Evolutionary conservation across 2,888 invertebrate genomes (phyloP), one percentile per base, ranked within the genome.

Genomic region (Pammene aurita): DNA sequence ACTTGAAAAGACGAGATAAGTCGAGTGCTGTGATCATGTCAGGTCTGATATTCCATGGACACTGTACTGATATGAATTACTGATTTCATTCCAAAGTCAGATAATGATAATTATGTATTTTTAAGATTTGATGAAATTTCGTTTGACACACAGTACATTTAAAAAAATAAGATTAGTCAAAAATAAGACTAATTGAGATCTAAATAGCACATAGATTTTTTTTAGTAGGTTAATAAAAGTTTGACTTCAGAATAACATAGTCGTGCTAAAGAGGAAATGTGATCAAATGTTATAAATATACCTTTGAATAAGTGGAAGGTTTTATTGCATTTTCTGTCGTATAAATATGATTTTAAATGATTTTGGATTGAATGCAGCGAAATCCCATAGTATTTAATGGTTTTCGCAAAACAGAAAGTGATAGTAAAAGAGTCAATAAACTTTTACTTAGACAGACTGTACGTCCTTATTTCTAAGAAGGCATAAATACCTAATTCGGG

Each of bases 31-130:
- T 52, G 7, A 11, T 26, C 48, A 48, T n/a, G 35, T 71, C 72
- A 75, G 72, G 14, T 72, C 72, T 74, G 73, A 73, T 75, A 60
- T 73, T 72, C 71, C 72, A 60, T 70, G 35, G 35, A 18, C 18
- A 56, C 18, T 26, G 41, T 34, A 55, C 41, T 44, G 62, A 35
- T 14, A 0, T 46, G 14, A 16, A 6, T 9, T 38, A 9, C 7
- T 38, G 9, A 38, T 38, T 38, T 38, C 38, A 38, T 38, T 38
- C 38, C 7, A 38, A 5, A 38, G 38, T 26, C 26, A 26, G 26
- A 26, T 38, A 38, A 5, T 38, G 38, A 38, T 38, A 5, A 9
- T 38, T 38, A 7, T 38, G 38, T 5, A 38, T 2, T 9, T 38
- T 38, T 38, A 9, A 9, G 7, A 38, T 38, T 9, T 38, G 38